These are phyloP conservation scores for Alviniconcha marisindica DNA, from an alignment of 1,140 invertebrate species.

Conservation along the genomic window DNA sequence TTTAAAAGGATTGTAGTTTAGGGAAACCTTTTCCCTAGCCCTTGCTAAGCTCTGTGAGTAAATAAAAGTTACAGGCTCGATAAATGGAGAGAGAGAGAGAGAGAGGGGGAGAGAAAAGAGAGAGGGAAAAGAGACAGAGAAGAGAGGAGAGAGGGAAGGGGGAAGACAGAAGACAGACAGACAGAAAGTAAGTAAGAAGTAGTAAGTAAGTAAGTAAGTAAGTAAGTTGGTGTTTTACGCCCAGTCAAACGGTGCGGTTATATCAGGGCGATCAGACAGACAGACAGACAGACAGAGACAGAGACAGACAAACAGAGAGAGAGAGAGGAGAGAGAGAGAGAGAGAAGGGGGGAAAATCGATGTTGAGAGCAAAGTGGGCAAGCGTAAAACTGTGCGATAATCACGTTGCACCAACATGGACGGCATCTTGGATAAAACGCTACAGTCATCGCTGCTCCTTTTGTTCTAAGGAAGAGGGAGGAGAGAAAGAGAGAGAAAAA, in stretches of 20 bases:
- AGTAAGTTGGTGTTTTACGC: no score
- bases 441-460: not conserved
- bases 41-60: no score
- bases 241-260: no score
- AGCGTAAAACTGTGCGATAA: not conserved
- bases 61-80: no score
- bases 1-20: no score
- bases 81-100: no score
- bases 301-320: constrained; percentile 4
- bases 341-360: not conserved
- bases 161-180: not conserved
- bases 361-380: not conserved
- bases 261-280: not conserved
- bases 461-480: not conserved
- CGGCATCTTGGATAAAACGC: constrained; percentile 2
- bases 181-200: not conserved
- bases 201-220: not conserved
- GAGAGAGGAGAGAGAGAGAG: constrained; percentile 10
- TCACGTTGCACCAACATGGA: constrained; percentile 16
- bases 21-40: no score
- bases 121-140: not conserved
- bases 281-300: not conserved
- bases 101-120: not conserved
- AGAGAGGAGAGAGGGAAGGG: not conserved
- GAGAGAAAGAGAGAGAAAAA: no score